phyloP scores from a whole-genome alignment of 2,888 invertebrate species.

The Sarcophaga carnaria region DNA sequence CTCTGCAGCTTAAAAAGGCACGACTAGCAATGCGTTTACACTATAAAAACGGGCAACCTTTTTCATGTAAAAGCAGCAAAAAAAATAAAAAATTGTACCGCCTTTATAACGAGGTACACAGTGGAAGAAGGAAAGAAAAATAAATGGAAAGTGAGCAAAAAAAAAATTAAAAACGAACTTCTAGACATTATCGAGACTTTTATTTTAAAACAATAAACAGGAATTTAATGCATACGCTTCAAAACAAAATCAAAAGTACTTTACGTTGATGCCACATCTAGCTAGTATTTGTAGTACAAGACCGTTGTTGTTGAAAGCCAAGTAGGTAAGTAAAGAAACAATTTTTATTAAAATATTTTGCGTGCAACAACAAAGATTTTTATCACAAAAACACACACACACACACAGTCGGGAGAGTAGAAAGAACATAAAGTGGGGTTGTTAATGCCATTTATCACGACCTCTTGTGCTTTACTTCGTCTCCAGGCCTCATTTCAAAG shows the following conservation, averaged over 20 bases:
- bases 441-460: conserved; percentile 32
- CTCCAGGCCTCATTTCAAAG: background rate
- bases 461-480: background rate
- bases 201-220: conserved; percentile 57
- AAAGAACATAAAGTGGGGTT: conserved; percentile 42
- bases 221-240: conserved; percentile 54
- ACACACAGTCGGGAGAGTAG: background rate
- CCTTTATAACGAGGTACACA: conserved; percentile 25
- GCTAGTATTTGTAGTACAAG: background rate
- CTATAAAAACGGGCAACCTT: conserved; percentile 59
- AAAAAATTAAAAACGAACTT: conserved; percentile 10
- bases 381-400: conserved; percentile 15
- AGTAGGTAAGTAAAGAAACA: conserved; percentile 15
- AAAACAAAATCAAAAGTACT: conserved; percentile 24
- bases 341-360: conserved; percentile 60
- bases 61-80: conserved; percentile 54
- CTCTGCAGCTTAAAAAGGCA: background rate
- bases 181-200: conserved; percentile 54
- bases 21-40: background rate
- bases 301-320: background rate
- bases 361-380: conserved; percentile 58
- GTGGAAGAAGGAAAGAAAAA: background rate
- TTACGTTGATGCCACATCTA: background rate
- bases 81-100: conserved; percentile 39
- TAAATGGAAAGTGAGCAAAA: background rate